phyloP scores from a whole-genome alignment of 1,140 invertebrate species.

The Drosophila rhopaloa region DNA sequence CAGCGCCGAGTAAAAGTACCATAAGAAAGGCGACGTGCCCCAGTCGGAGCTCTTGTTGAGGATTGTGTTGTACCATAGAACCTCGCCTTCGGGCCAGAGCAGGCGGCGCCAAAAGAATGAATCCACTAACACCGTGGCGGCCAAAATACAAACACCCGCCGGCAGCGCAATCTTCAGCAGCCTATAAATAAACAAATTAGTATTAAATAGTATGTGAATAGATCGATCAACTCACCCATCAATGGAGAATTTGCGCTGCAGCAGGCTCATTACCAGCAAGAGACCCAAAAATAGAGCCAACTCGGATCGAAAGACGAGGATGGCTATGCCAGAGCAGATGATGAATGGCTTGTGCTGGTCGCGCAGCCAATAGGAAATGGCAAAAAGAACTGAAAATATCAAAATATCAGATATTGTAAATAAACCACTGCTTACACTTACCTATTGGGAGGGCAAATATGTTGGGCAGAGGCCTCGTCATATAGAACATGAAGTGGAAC shows the following conservation, averaged over 20 bases:
- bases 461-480: constrained; percentile 97
- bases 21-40: constrained; percentile 98
- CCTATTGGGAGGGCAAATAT: constrained; percentile 96
- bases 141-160: constrained; percentile 89
- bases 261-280: constrained; percentile 92
- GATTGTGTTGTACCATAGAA: constrained; percentile 97
- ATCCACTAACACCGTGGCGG: constrained; percentile 92
- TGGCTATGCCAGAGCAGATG: constrained; percentile 92
- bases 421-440: constrained; percentile 81
- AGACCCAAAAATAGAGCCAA: constrained; percentile 94
- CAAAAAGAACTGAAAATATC: constrained; percentile 92
- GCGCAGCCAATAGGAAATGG: constrained; percentile 93
- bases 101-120: constrained; percentile 96
- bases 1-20: constrained; percentile 99
- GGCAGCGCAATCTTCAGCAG: constrained; percentile 90
- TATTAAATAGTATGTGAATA: constrained; percentile 1
- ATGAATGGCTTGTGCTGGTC: constrained; percentile 92
- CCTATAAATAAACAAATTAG: constrained; percentile 85
- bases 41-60: constrained; percentile 98
- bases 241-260: constrained; percentile 86
- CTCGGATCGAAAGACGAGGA: constrained; percentile 96
- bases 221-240: constrained; percentile 84
- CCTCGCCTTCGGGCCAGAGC: constrained; percentile 99
- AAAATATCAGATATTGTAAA: neutral
- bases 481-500: constrained; percentile 99